A percentile compares a stretch with the other conserved stretches of the same genome.
Evolutionary conservation across 2,113 vertebrate species (phyloP).

Genomic region (Poeciliopsis retropinna): DNA sequence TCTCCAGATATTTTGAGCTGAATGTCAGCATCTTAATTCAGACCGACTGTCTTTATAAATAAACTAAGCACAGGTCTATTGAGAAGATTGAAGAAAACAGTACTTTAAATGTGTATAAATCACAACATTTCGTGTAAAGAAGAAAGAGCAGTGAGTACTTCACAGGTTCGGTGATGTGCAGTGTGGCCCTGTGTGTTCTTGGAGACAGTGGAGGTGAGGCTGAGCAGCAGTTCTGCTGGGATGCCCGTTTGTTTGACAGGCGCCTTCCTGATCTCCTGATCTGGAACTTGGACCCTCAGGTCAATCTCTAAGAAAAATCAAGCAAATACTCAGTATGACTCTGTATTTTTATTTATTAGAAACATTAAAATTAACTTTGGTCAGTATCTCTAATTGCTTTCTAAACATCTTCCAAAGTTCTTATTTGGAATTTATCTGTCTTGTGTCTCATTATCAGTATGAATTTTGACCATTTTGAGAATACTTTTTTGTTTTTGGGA

Average conservation of each 20-base stretch:
- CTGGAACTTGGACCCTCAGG: slow-evolving; percentile 4
- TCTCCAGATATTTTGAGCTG: not conserved
- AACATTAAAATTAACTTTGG: too few species aligned
- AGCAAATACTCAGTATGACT: not conserved
- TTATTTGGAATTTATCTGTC: too few species aligned
- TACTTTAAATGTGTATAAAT: not conserved
- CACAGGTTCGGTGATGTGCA: slow-evolving; percentile 60
- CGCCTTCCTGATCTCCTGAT: not conserved
- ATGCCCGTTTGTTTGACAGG: slow-evolving; percentile 65
- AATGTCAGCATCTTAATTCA: not conserved
- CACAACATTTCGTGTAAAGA: not conserved
- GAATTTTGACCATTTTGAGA: too few species aligned
- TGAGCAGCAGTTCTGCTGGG: slow-evolving; percentile 83
- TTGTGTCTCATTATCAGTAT: too few species aligned
- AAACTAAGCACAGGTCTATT: not conserved
- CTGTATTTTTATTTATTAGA: not conserved
- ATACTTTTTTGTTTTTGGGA: too few species aligned
- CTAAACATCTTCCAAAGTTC: too few species aligned
- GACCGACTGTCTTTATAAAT: not conserved
- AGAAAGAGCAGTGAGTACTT: slow-evolving; percentile 30
- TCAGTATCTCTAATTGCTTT: too few species aligned
- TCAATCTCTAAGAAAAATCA: slow-evolving; percentile 20
- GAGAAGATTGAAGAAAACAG: not conserved
- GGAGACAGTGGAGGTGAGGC: slow-evolving; percentile 74
- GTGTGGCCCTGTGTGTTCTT: slow-evolving; percentile 51